A percentile compares a stretch with the other conserved stretches of the same genome.
phyloP scores from a whole-genome alignment of 2,113 vertebrate species.

The Megalops atlanticus region DNA sequence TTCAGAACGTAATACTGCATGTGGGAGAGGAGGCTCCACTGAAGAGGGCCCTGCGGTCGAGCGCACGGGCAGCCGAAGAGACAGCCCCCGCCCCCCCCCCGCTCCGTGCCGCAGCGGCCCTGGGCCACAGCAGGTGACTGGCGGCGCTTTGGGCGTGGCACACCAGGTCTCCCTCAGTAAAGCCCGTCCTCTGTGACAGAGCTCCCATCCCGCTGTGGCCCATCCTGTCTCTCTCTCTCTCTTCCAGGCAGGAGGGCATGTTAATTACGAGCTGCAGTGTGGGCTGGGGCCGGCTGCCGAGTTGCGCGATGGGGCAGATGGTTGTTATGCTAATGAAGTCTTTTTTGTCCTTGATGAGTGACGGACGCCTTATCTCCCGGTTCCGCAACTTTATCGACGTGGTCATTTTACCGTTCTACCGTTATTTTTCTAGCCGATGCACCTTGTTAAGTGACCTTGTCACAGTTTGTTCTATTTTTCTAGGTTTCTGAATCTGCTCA shows the following conservation, averaged over 20 bases:
- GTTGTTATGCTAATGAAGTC: conserved; percentile 46
- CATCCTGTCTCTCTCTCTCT: conserved; percentile 15
- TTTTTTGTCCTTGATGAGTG: conserved; percentile 45
- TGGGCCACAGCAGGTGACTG: conserved; percentile 39
- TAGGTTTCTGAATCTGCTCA: neutral
- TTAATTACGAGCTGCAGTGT: conserved; percentile 13
- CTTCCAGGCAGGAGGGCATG: neutral
- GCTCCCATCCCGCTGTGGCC: conserved; percentile 12
- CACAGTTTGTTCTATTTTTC: neutral
- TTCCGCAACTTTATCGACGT: neutral
- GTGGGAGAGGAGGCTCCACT: neutral
- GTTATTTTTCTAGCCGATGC: neutral
- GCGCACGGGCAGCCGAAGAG: neutral
- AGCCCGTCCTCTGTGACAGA: neutral
- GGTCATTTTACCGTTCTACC: neutral
- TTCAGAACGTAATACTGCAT: neutral
- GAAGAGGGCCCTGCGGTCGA: neutral
- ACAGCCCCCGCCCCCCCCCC: neutral
- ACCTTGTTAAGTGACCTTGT: neutral
- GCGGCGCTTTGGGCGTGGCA: neutral
- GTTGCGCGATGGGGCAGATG: conserved; percentile 45
- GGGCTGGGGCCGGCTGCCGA: neutral
- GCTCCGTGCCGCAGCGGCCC: conserved; percentile 1
- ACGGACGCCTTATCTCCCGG: conserved; percentile 20
- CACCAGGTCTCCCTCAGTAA: conserved; percentile 9